Conservation (phyloP, 2,888 invertebrate genomes). For the Cerastis rubricosa region DNA sequence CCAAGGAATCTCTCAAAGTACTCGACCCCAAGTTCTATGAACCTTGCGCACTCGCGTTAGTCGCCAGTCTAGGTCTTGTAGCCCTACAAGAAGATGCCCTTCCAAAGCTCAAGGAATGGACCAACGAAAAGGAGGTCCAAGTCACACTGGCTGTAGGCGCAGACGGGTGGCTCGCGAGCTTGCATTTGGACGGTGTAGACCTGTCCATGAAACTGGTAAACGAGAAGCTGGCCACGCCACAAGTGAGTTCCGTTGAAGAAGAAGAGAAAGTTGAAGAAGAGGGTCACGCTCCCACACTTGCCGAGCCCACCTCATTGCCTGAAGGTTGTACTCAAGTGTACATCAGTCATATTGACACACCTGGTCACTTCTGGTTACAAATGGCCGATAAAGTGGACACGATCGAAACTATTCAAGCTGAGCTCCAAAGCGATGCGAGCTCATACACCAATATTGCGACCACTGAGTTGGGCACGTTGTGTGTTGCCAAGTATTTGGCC, state of each 20-base stretch:
- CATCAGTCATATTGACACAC: constrained; percentile 94
- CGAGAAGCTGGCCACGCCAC: constrained; percentile 83
- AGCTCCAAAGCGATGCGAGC: constrained; percentile 91
- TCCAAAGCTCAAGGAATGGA: constrained; percentile 82
- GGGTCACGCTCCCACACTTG: constrained; percentile 49
- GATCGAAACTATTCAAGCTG: constrained; percentile 91
- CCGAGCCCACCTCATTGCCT: constrained; percentile 80
- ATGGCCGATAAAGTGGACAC: constrained; percentile 89
- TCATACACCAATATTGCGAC: constrained; percentile 89
- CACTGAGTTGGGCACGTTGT: constrained; percentile 91
- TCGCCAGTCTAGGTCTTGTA: constrained; percentile 82
- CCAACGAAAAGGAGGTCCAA: constrained; percentile 88
- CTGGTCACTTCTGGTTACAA: constrained; percentile 94
- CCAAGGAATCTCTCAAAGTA: constrained; percentile 83
- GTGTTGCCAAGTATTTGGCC: constrained; percentile 95
- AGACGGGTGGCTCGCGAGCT: constrained; percentile 90
- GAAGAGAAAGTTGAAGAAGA: constrained; percentile 71
- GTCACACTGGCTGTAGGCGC: constrained; percentile 89
- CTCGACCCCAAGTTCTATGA: constrained; percentile 87
- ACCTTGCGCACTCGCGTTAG: constrained; percentile 83
- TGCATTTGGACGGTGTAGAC: constrained; percentile 88
- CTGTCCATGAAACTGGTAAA: constrained; percentile 87
- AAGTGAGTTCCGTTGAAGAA: constrained; percentile 63
- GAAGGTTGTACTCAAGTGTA: constrained; percentile 87
- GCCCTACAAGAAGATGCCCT: constrained; percentile 83